Evolutionary conservation across 2,888 invertebrate genomes (phyloP).

Genomic region (Cryptocephalus primarius): DNA sequence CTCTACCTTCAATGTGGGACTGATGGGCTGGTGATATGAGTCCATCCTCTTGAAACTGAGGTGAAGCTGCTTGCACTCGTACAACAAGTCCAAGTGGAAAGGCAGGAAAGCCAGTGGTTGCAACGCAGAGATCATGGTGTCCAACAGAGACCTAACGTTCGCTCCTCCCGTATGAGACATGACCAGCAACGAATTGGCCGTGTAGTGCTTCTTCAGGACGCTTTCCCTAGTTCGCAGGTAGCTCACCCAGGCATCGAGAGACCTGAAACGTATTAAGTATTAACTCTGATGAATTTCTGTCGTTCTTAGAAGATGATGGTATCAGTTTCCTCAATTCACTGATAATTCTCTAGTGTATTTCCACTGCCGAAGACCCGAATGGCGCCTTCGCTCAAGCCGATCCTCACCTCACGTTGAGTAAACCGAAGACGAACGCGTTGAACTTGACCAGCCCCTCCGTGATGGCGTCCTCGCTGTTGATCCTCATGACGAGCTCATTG

Average conservation of each 20-base stretch:
- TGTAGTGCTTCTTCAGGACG: constrained; percentile 70
- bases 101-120: constrained; percentile 71
- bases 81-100: constrained; percentile 71
- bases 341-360: too few relatives aligned
- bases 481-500: constrained; percentile 70
- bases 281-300: too few relatives aligned
- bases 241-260: constrained; percentile 85
- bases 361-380: too few relatives aligned
- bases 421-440: constrained; percentile 78
- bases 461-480: constrained; percentile 73
- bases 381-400: too few relatives aligned
- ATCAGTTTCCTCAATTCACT: too few relatives aligned
- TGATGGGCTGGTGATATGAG: constrained; percentile 31
- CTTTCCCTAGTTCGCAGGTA: constrained; percentile 77
- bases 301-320: too few relatives aligned
- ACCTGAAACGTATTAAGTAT: constrained; percentile 38
- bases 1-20: constrained; percentile 31
- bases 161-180: constrained; percentile 50
- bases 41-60: constrained; percentile 62
- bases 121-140: constrained; percentile 63
- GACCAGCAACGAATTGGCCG: constrained; percentile 59
- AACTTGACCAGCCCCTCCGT: constrained; percentile 79
- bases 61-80: constrained; percentile 66
- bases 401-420: constrained; percentile 62
- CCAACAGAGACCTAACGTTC: constrained; percentile 52